Percentiles rank a stretch among this genome's conserved stretches.
Conservation (phyloP, 2,113 vertebrate genomes). For the Myotis brandtii region DNA sequence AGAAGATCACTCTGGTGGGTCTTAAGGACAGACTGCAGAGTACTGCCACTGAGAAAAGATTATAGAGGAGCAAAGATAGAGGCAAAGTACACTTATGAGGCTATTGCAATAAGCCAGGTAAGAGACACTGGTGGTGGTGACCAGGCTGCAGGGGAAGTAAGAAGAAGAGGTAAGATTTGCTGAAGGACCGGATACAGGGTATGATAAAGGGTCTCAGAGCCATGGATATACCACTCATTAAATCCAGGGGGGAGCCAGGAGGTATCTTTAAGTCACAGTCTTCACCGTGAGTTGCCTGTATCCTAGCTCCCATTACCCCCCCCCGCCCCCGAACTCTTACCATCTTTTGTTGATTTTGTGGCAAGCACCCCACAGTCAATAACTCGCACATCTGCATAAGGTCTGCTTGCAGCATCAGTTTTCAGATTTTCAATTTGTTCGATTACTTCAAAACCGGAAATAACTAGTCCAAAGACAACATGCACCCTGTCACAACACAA, state of each 20-base stretch:
- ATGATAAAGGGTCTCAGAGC: not conserved
- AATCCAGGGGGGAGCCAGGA: not conserved
- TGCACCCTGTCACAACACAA: conserved; percentile 91
- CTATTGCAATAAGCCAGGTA: not conserved
- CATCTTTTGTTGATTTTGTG: conserved; percentile 93
- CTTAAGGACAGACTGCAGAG: not conserved
- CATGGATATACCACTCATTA: not conserved
- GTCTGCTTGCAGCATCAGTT: conserved; percentile 96
- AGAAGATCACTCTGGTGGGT: not conserved
- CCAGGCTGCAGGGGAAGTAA: not conserved
- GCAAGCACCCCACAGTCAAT: conserved; percentile 96
- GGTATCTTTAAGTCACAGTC: not conserved
- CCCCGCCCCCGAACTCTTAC: conserved; percentile 80
- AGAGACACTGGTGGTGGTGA: not conserved
- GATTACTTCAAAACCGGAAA: conserved; percentile 98
- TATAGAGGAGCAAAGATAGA: not conserved
- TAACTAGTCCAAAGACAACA: conserved; percentile 97
- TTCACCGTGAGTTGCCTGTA: not conserved
- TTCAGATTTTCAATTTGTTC: conserved; percentile 98
- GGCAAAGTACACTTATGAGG: not conserved
- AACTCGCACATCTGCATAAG: conserved; percentile 97
- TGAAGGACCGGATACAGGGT: not conserved
- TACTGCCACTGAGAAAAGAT: not conserved
- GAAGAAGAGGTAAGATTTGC: not conserved
- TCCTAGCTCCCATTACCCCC: not conserved